phyloP scores from a whole-genome alignment of 2,113 vertebrate species.

The Xenotilapia caudafasciata region DNA sequence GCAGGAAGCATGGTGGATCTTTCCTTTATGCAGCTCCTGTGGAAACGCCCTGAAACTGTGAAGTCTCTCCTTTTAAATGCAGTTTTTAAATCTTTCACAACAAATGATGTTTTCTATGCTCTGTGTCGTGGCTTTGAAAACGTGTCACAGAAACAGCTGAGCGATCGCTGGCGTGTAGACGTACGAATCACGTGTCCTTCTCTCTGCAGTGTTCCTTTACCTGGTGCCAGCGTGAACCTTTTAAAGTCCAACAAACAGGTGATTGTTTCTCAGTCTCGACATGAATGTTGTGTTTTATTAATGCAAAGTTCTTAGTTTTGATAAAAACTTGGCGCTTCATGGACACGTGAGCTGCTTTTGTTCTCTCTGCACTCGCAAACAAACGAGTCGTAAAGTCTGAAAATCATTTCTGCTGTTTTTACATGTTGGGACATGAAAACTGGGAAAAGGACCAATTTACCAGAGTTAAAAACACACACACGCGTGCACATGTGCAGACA shows the following conservation, averaged over 20 bases:
- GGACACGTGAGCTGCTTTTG: neutral
- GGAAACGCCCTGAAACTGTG: constrained; percentile 1
- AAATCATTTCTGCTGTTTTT: neutral
- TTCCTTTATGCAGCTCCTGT: neutral
- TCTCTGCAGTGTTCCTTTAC: neutral
- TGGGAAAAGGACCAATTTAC: neutral
- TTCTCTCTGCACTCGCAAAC: neutral
- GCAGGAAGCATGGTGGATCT: neutral
- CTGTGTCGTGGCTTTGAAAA: constrained; percentile 7
- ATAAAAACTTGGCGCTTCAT: neutral
- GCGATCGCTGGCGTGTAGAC: neutral
- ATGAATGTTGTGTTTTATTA: neutral
- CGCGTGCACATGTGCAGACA: rapidly evolving
- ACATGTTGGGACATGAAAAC: neutral
- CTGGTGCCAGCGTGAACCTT: neutral
- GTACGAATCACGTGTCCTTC: neutral
- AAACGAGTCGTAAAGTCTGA: neutral
- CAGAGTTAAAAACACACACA: neutral
- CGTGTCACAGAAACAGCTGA: neutral
- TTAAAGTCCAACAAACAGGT: neutral
- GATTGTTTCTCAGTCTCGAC: neutral
- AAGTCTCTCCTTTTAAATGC: neutral
- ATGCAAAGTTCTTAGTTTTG: neutral
- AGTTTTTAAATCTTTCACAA: neutral
- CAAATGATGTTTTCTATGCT: neutral